Base-by-base conservation (phyloP, 1,140 invertebrate species). In the Lordiphosa mommai region DNA sequence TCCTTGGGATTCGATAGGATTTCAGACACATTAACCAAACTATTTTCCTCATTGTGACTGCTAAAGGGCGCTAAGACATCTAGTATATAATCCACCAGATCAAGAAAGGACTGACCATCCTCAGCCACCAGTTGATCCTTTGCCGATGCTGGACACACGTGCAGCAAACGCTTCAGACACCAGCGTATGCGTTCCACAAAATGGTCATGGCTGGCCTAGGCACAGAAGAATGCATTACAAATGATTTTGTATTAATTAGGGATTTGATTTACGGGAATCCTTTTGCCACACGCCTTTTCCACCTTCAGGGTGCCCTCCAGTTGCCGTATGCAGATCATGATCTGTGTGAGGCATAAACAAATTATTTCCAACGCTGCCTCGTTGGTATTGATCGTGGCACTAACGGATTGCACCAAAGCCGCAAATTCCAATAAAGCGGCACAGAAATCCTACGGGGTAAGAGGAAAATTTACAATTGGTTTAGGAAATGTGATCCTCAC, bases 331-430 rank as follows among this genome's bases (percentile, higher is more conserved):
- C 87, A 88, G 2, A 64, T 71, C 12, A 86, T 41, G 10, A 88
- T 79, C 53, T 88, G 87, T 4, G 72, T 70, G n/a, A 88, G 20
- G 20, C 86, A 88, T 0, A 88, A 34, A 20, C 73, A 86, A 7
- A 79, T 64, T 13, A 68, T 56, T 17, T 88, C 87, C 6, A 72
- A 27, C 6, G 23, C 13, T 13, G 37, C 40, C 9, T 79, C 61
- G 2, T 41, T 16, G 36, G 66, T 12, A 2, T 33, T 46, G 4
- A 33, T 23, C 20, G 86, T 47, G 13, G 38, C 51, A 9, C 59
- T 64, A 12, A n/a, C n/a, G n/a, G n/a, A n/a, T n/a, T 88, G 87
- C 10, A 87, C 29, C 7, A 23, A 13, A 8, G 67, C 59, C 1
- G 61, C 55, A 48, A 84, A 79, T 7, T 51, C 30, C 13, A 82